Evolutionary conservation across 2,113 vertebrate species (phyloP), one percentile per base, ranked within the genome.

Genomic region (Phyllostomus hastatus): DNA sequence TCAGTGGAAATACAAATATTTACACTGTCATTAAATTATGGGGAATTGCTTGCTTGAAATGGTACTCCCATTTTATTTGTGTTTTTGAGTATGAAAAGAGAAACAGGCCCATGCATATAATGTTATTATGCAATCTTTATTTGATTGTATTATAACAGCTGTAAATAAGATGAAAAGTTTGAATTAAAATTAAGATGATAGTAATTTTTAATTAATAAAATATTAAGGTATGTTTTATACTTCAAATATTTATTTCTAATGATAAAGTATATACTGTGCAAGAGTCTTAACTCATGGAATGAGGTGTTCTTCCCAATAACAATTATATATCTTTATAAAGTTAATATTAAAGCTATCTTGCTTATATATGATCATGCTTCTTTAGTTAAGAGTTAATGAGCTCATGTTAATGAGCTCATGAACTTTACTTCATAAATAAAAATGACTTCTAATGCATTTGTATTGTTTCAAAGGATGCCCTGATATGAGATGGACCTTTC

Each of bases 401-500:
- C 78, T 96, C 31, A 1, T 43, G 9, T 61, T 94, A 96, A 97
- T 96, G 75, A 97, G 84, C 78, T 96, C 31, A 1, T 43, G 9
- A 59, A 17, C 70, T 67, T 96, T 24, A 90, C 92, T 97, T 97
- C 84, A 94, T 20, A 50, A 61, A 75, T 89, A 57, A 95, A 96
- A 98, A 87, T 0, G 7, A 43, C 9, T 59, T 61, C 79, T 95
- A 33, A 88, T 94, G 91, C 26, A 17, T 79, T n/a, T 20, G 26
- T 52, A 57, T 92, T 52, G 10, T 92, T 97, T 97, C 15, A 4
- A 94, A 95, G 41, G 52, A 92, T 94, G 66, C 50, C 73, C 52
- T 91, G 26, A 83, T 54, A 88, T 94, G 95, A 98, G 93, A 94
- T 57, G 46, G 79, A 2, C 54, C 91, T 82, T 98, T 96, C 97